Base-by-base conservation (phyloP, 2,113 vertebrate genomes). In the Halcyon senegalensis region DNA sequence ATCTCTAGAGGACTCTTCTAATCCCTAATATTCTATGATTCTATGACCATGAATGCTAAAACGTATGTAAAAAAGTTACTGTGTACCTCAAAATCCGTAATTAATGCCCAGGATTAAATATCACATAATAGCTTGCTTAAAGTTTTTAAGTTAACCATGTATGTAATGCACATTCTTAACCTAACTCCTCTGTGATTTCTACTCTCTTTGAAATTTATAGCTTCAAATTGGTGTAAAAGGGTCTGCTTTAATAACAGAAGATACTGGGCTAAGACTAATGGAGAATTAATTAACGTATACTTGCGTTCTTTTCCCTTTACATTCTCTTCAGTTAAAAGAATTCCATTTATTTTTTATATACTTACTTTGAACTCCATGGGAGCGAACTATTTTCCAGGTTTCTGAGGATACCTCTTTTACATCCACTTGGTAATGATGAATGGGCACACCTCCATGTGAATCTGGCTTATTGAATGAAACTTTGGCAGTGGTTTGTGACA, bases 311-410 rank as follows among this genome's bases (percentile, higher is more conserved):
- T 90, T 48, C 28, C 33, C 18, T 33, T 60, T 5, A 69, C 1
- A 77, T 50, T n/a, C 7, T 35, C 53, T 59, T 78, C 56, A 76
- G 30, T 39, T 30, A 73, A 58, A 59, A 76, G 0, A 63, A 4
- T 76, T 33, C 6, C 3, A 35, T 63, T 94, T 81, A 23, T 7
- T 43, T 89, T 84, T 77, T 37, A 2, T 18, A 25, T 69, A 99
- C 99, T 99, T 95, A 99, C 99, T 99, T 97, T 99, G 99, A 94
- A 98, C 98, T 95, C 99, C 99, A 97, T 99, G 99, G n/a, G 99
- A 99, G 95, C 96, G 98, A 80, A 99, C 98, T 92, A 99, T 98
- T 98, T 98, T 99, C 99, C 99, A 99, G 50, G 98, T 99, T 93
- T 99, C 98, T 16, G 99, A 98, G 46, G 98, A 94, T 51, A 98